A percentile compares a stretch with the other conserved stretches of the same genome.
Conservation (phyloP, 2,888 invertebrate genomes). For the Tetanocera ferruginea region DNA sequence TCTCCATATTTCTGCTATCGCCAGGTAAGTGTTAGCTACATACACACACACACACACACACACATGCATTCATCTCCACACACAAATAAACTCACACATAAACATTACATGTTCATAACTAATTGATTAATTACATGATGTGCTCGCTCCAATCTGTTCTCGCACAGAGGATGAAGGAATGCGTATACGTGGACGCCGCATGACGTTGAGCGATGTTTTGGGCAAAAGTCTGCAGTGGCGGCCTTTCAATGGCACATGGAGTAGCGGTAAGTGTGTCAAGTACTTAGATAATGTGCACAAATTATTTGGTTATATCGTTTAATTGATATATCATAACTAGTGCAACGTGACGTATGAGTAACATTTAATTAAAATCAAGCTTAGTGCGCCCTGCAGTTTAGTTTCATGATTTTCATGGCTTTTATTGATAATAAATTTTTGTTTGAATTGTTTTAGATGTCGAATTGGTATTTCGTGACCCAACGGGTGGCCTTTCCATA, state of each 20-base stretch:
- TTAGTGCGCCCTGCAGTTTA: neutral
- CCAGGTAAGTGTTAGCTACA: slow-evolving; percentile 71
- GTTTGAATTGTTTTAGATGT: slow-evolving; percentile 72
- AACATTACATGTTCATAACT: neutral
- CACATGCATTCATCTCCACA: no score
- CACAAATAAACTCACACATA: neutral
- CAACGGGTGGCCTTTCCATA: slow-evolving; percentile 83
- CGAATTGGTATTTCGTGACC: slow-evolving; percentile 83
- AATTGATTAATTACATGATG: slow-evolving; percentile 6
- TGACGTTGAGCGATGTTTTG: slow-evolving; percentile 79
- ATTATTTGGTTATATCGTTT: neutral
- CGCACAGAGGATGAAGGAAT: slow-evolving; percentile 75
- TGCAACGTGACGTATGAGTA: neutral
- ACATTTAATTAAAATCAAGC: neutral
- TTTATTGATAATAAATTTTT: no score
- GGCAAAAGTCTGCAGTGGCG: slow-evolving; percentile 72
- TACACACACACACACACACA: neutral
- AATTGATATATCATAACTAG: neutral
- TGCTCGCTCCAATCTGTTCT: neutral
- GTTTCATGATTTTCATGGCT: no score
- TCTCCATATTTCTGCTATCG: slow-evolving; percentile 91
- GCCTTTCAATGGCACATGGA: slow-evolving; percentile 84
- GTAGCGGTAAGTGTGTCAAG: slow-evolving; percentile 72
- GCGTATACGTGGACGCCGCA: slow-evolving; percentile 77
- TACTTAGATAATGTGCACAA: neutral